These are phyloP conservation scores for Rhodinocichla rosea DNA, from an alignment of 2,113 vertebrate genomes.

Conservation along the genomic window DNA sequence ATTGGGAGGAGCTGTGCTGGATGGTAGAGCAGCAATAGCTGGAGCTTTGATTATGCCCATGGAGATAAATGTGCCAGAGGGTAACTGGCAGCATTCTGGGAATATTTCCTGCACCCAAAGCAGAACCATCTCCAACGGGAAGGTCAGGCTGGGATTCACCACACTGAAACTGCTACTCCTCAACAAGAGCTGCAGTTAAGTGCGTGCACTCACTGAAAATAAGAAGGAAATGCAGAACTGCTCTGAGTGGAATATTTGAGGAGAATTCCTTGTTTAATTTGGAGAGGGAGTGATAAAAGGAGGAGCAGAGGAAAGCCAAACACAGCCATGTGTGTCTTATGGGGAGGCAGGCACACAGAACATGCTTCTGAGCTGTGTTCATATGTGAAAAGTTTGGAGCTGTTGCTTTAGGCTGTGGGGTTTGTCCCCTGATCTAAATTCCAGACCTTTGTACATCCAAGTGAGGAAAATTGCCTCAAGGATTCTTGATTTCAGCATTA, in stretches of 20 bases:
- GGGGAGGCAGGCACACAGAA: accelerated
- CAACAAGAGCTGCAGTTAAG: neutral
- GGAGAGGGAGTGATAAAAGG: neutral
- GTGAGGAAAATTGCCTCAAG: neutral
- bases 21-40: neutral
- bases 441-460: neutral
- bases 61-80: neutral
- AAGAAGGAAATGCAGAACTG: neutral
- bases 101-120: neutral
- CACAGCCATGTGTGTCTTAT: neutral
- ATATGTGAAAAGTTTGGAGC: neutral
- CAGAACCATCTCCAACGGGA: neutral
- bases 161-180: neutral
- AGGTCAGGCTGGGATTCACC: neutral
- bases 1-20: neutral
- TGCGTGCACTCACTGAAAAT: accelerated
- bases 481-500: neutral
- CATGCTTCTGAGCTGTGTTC: neutral
- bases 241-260: neutral
- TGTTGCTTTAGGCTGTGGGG: neutral
- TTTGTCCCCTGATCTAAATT: neutral
- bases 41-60: neutral
- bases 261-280: neutral
- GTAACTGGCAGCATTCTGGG: neutral
- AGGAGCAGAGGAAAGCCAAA: neutral